These are phyloP conservation scores for Habrosyne pyritoides DNA, from an alignment of 2,888 invertebrate genomes.

Conservation along the genomic window DNA sequence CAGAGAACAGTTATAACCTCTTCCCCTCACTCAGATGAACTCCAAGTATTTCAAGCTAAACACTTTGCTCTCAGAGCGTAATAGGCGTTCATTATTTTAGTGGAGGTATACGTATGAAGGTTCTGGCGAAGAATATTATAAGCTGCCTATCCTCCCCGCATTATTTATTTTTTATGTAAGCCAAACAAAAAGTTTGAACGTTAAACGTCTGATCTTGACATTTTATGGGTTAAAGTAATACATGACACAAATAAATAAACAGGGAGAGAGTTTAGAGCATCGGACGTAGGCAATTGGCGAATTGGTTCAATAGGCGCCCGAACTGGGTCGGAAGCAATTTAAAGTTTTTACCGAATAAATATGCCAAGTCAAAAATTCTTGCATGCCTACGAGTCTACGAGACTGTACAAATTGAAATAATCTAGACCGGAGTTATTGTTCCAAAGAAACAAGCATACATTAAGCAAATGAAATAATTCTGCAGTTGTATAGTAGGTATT, in stretches of 20 bases:
- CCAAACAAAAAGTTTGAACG: background rate
- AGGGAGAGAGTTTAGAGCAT: constrained; percentile 53
- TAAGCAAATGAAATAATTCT: constrained; percentile 13
- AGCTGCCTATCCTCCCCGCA: too few species aligned
- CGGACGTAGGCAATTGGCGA: constrained; percentile 64
- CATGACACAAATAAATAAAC: constrained; percentile 51
- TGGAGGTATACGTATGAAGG: background rate
- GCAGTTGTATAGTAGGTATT: background rate
- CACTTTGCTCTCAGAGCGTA: background rate
- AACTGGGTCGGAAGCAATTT: constrained; percentile 80
- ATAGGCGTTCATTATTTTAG: background rate
- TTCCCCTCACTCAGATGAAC: background rate
- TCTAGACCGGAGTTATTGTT: constrained; percentile 31
- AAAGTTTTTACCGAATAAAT: constrained; percentile 79
- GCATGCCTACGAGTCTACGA: constrained; percentile 51
- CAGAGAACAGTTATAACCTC: too few species aligned
- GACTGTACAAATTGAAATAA: constrained; percentile 50
- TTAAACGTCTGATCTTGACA: background rate
- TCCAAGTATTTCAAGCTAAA: background rate
- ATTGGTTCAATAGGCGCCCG: constrained; percentile 68
- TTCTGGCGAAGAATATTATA: background rate
- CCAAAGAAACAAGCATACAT: constrained; percentile 30
- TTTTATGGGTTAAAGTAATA: constrained; percentile 39
- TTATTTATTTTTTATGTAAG: background rate
- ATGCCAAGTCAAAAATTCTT: constrained; percentile 68